phyloP scores from a whole-genome alignment of 2,888 invertebrate species.

The Protophormia terraenovae region DNA sequence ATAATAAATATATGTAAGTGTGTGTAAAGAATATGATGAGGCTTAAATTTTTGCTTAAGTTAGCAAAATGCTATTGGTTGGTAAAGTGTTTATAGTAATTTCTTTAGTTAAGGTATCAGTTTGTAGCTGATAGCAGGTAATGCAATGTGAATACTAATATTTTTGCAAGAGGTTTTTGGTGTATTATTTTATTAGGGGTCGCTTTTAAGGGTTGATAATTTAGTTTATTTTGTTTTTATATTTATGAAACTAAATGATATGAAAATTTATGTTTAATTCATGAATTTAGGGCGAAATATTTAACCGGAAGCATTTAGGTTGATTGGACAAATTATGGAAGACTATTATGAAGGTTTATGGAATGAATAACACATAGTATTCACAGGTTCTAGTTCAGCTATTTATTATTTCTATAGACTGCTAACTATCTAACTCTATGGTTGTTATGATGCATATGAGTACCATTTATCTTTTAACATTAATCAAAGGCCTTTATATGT shows the following conservation, averaged over 20 bases:
- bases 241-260: background rate
- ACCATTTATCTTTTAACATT: too few relatives aligned
- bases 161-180: background rate
- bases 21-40: background rate
- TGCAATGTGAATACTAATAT: constrained; percentile 41
- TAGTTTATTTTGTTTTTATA: background rate
- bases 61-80: background rate
- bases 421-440: too few relatives aligned
- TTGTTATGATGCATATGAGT: too few relatives aligned
- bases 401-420: too few relatives aligned
- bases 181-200: too few relatives aligned
- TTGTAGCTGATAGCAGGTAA: constrained; percentile 9
- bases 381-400: too few relatives aligned
- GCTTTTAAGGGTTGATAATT: too few relatives aligned
- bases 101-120: constrained; percentile 11
- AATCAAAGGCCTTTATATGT: background rate
- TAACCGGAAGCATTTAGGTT: background rate
- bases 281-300: background rate
- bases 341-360: too few relatives aligned
- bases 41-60: background rate
- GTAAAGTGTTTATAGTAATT: background rate
- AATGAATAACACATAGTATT: too few relatives aligned
- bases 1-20: background rate
- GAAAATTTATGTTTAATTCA: background rate
- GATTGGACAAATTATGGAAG: background rate